phyloP scores from a whole-genome alignment of 53 echinoderm and acorn worm species.

The Paelopatides confundens region DNA sequence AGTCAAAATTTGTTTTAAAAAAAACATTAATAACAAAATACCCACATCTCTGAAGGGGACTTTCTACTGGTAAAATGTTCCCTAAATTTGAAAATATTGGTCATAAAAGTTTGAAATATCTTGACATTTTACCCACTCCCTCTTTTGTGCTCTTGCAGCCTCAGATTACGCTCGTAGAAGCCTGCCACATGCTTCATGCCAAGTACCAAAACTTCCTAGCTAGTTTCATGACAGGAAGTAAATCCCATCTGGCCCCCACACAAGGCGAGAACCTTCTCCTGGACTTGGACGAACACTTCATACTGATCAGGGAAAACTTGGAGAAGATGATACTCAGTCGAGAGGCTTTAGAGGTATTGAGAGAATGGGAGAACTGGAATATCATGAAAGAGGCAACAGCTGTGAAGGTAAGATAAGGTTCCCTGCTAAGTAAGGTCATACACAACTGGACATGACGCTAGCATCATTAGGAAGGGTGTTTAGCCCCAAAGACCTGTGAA shows the following conservation, averaged over 20 bases:
- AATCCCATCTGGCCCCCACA: slow-evolving; percentile 62
- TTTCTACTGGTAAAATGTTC: no score
- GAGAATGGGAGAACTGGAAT: neutral
- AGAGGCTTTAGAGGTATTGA: neutral
- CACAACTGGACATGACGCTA: no score
- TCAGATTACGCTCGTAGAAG: slow-evolving; percentile 59
- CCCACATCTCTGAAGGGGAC: no score
- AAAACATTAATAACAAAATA: no score
- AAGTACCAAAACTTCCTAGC: slow-evolving; percentile 72
- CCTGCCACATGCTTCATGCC: slow-evolving; percentile 62
- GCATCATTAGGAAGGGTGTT: no score
- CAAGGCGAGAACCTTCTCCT: slow-evolving; percentile 88
- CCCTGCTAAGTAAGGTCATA: no score
- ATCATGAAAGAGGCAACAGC: slow-evolving; percentile 2
- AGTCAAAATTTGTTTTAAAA: no score
- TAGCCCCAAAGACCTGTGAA: no score
- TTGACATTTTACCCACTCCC: no score
- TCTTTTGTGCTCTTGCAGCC: slow-evolving; percentile 18
- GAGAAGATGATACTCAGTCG: slow-evolving; percentile 3
- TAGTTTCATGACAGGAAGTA: neutral
- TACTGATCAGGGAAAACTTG: slow-evolving; percentile 72
- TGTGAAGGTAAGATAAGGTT: neutral
- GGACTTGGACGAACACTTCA: slow-evolving; percentile 79
- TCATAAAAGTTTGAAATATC: no score
- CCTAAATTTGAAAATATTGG: no score